A percentile compares a stretch with the other conserved stretches of the same genome.
Conservation (phyloP, 2,113 vertebrate species). For the Crocuta crocuta region DNA sequence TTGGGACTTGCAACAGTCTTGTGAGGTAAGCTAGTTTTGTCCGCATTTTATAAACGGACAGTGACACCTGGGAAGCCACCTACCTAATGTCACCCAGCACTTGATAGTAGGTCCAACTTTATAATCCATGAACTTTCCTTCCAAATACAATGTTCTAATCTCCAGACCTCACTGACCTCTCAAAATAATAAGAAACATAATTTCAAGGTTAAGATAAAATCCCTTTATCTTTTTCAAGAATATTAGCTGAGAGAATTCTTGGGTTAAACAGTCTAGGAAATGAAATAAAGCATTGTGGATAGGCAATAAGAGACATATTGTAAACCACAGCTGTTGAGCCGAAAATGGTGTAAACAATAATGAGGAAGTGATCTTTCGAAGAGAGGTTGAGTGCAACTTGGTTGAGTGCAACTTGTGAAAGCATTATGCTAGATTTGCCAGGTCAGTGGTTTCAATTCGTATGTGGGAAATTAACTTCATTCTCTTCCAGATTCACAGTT, state of each 20-base stretch:
- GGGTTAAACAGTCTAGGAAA: not conserved
- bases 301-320: not conserved
- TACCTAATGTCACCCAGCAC: not conserved
- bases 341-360: not conserved
- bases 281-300: not conserved
- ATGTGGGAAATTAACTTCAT: not conserved
- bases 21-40: not conserved
- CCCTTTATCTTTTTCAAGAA: not conserved
- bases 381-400: not conserved
- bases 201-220: not conserved
- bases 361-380: not conserved
- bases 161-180: not conserved
- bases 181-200: conserved; percentile 3
- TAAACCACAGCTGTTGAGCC: not conserved
- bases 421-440: not conserved
- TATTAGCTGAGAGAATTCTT: not conserved
- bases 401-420: not conserved
- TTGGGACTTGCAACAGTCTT: not conserved
- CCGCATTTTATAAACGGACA: not conserved
- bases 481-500: not conserved
- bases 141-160: not conserved
- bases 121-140: not conserved
- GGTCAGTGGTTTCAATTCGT: not conserved
- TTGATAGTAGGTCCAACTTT: not conserved
- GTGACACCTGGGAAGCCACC: not conserved